phyloP scores from a whole-genome alignment of 2,113 vertebrate genomes.

The Alectura lathami region DNA sequence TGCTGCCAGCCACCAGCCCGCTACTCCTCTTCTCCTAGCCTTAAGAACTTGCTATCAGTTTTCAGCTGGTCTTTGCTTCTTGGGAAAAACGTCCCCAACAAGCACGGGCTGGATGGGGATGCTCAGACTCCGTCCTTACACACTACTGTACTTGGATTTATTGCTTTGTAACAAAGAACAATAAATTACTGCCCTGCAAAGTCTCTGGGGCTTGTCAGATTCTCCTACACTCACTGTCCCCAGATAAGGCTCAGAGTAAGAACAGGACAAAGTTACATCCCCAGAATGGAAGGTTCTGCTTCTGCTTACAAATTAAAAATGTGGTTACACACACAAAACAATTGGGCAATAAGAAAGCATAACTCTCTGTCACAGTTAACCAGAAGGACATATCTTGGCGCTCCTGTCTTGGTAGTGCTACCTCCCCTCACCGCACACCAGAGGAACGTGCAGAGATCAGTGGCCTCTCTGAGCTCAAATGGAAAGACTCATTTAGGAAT shows the following conservation, averaged over 20 bases:
- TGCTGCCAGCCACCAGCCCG: background rate
- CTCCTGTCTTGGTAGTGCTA: background rate
- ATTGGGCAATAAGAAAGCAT: background rate
- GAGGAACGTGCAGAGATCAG: background rate
- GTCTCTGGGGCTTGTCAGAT: background rate
- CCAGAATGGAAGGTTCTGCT: background rate
- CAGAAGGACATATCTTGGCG: background rate
- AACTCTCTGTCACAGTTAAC: background rate
- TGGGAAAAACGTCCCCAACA: background rate
- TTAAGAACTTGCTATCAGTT: background rate
- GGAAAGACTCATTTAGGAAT: slow-evolving; percentile 41
- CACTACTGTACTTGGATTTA: background rate
- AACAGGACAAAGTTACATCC: background rate
- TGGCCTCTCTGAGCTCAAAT: background rate
- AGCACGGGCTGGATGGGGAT: background rate
- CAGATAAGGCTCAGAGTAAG: background rate
- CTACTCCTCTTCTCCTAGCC: background rate
- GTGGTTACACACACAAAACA: background rate
- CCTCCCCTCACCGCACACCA: background rate
- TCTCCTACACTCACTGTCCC: background rate
- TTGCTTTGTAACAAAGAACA: slow-evolving; percentile 19
- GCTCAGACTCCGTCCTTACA: background rate
- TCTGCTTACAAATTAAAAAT: background rate
- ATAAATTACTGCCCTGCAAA: slow-evolving; percentile 26
- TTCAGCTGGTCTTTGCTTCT: background rate